Evolutionary conservation across 1,140 invertebrate genomes (phyloP).

Genomic region (Rhyacophila brunnea): DNA sequence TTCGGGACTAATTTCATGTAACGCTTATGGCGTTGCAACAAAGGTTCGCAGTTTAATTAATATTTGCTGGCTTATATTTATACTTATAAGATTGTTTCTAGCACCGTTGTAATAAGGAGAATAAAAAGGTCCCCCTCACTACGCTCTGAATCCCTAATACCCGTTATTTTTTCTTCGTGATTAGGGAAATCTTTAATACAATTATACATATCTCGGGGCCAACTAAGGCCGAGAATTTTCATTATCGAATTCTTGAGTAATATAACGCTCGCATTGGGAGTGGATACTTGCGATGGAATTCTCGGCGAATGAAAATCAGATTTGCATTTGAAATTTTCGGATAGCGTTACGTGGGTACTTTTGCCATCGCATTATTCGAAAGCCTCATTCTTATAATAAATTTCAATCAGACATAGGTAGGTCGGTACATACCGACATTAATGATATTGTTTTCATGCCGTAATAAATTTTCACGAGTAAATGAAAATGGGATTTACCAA

Average conservation of each 20-base stretch:
- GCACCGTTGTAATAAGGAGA: constrained; percentile 26
- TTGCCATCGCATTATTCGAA: neutral
- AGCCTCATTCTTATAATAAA: neutral
- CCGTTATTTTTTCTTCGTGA: constrained; percentile 27
- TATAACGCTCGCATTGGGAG: too few species aligned
- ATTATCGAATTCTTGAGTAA: constrained; percentile 14
- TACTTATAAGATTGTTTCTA: constrained; percentile 29
- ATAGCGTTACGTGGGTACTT: neutral
- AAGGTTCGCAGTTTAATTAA: constrained; percentile 26
- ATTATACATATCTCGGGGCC: neutral
- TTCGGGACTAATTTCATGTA: too few species aligned
- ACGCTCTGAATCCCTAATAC: constrained; percentile 17
- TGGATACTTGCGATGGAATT: too few species aligned
- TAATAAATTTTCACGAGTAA: too few species aligned
- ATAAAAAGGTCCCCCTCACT: constrained; percentile 27
- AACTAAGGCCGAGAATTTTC: constrained; percentile 16
- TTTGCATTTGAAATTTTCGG: constrained; percentile 1
- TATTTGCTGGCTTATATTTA: constrained; percentile 33
- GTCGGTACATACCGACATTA: too few species aligned
- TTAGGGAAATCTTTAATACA: constrained; percentile 25
- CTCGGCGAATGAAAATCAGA: too few species aligned
- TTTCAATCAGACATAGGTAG: too few species aligned
- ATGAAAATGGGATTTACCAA: too few species aligned
- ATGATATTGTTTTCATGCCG: too few species aligned
- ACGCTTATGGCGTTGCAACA: constrained; percentile 15